These are phyloP conservation scores for Carduelis carduelis DNA, from an alignment of 2,797 vertebrate genomes.

Conservation along the genomic window DNA sequence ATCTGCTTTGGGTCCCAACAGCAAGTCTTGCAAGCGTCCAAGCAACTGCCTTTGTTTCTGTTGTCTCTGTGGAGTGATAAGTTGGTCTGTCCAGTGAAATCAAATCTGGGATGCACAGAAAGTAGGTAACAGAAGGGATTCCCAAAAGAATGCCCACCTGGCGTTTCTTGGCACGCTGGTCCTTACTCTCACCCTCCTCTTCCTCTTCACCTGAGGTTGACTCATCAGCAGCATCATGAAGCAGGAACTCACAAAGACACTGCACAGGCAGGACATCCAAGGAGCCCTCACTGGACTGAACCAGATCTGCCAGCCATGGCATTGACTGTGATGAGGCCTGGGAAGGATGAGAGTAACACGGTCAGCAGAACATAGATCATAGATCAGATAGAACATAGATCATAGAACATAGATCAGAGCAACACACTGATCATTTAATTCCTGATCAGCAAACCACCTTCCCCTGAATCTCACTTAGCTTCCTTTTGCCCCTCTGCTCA, in stretches of 20 bases:
- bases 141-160: slow-evolving; percentile 69
- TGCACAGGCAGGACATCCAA: slow-evolving; percentile 96
- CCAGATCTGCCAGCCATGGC: slow-evolving; percentile 97
- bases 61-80: slow-evolving; percentile 81
- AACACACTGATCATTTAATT: neutral
- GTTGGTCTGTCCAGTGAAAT: neutral
- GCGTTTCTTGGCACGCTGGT: slow-evolving; percentile 91
- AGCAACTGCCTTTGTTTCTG: slow-evolving; percentile 97
- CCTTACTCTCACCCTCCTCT: slow-evolving; percentile 94
- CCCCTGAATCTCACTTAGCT: neutral
- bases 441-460: neutral
- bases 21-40: slow-evolving; percentile 91
- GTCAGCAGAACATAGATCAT: neutral
- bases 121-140: neutral
- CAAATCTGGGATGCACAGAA: neutral
- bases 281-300: slow-evolving; percentile 96
- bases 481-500: neutral
- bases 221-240: slow-evolving; percentile 93
- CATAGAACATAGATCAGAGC: too few species aligned
- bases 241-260: slow-evolving; percentile 96
- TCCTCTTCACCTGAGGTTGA: slow-evolving; percentile 85
- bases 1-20: slow-evolving; percentile 92
- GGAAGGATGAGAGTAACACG: neutral
- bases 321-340: slow-evolving; percentile 98
- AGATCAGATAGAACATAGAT: neutral